These are phyloP conservation scores for Bos javanicus DNA, from an alignment of 2,113 vertebrate species.

Conservation along the genomic window DNA sequence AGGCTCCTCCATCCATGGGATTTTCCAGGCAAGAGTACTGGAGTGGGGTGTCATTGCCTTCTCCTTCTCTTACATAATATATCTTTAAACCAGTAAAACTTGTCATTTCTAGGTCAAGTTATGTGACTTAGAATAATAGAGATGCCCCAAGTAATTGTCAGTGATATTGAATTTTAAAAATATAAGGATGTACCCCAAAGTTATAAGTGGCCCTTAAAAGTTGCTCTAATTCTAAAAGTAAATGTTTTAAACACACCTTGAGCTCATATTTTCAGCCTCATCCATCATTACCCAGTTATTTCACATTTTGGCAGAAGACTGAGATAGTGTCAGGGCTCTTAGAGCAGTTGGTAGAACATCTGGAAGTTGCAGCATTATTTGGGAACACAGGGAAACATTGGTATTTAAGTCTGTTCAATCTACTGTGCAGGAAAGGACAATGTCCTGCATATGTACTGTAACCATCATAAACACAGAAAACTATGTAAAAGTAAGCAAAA, in stretches of 20 bases:
- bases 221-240: neutral
- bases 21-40: no score
- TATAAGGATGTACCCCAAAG: neutral
- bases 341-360: neutral
- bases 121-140: neutral
- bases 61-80: neutral
- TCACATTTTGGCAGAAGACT: neutral
- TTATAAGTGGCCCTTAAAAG: neutral
- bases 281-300: neutral
- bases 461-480: neutral
- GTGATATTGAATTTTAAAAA: neutral
- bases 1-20: no score
- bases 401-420: neutral
- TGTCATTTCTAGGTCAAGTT: neutral
- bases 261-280: neutral
- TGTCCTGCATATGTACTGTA: neutral
- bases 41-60: no score
- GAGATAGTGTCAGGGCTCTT: neutral
- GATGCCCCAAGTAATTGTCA: neutral
- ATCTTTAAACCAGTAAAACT: neutral
- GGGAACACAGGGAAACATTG: neutral
- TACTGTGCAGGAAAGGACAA: neutral
- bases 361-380: neutral
- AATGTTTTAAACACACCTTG: neutral
- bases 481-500: neutral